These are phyloP conservation scores for Tympanuchus pallidicinctus DNA, from an alignment of 2,113 vertebrate genomes.

Conservation along the genomic window DNA sequence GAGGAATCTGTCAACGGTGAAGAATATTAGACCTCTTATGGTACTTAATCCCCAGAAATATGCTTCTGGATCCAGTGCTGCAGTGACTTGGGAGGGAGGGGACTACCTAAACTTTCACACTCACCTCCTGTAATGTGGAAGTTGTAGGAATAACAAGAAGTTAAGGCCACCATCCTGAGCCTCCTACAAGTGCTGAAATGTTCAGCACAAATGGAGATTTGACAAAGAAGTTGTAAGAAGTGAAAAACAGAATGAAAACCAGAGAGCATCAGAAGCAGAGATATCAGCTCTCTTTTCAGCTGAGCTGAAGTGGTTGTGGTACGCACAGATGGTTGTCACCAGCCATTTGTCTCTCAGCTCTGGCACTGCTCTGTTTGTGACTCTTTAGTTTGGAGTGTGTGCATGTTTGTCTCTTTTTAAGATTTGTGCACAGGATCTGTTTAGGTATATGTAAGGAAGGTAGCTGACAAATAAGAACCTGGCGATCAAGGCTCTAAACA, in stretches of 20 bases:
- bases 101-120: background rate
- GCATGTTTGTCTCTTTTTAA: no score
- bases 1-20: no score
- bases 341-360: background rate
- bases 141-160: background rate
- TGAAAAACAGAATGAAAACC: background rate
- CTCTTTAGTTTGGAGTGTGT: background rate
- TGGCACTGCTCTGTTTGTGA: background rate
- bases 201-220: background rate
- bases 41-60: background rate
- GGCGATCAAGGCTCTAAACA: background rate
- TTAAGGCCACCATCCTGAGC: background rate
- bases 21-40: background rate
- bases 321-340: accelerated
- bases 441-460: background rate
- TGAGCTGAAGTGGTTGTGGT: background rate
- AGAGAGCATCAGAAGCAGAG: background rate
- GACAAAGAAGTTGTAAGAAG: background rate
- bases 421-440: background rate
- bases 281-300: background rate
- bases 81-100: background rate
- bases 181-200: background rate
- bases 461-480: background rate
- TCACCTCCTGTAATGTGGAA: background rate
- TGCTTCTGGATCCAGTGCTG: background rate